A percentile compares a stretch with the other conserved stretches of the same genome.
These are phyloP conservation scores for Meteorus sp. DNA, from an alignment of 1,140 invertebrate species.

Conservation along the genomic window DNA sequence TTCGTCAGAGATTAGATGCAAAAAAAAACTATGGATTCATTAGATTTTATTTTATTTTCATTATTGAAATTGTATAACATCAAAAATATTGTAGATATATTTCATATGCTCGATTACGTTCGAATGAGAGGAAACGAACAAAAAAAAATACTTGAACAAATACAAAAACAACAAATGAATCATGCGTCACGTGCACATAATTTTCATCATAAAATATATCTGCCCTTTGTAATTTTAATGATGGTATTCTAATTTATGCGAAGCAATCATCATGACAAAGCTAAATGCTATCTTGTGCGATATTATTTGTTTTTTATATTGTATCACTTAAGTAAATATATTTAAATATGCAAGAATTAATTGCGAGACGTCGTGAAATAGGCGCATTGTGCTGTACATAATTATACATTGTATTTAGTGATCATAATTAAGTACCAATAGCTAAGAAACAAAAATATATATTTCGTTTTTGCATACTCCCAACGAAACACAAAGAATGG, in stretches of 20 bases:
- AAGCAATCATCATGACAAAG: slow-evolving; percentile 25
- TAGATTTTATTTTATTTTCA: too few species aligned
- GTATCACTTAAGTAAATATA: slow-evolving; percentile 13
- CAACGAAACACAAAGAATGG: too few species aligned
- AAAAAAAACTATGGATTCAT: background rate
- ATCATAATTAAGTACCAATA: background rate
- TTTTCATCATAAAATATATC: slow-evolving; percentile 15
- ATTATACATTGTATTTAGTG: slow-evolving; percentile 1
- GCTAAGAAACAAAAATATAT: background rate
- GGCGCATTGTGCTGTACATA: background rate
- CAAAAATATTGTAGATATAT: too few species aligned
- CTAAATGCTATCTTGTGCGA: slow-evolving; percentile 12
- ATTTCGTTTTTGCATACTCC: background rate
- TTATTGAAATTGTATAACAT: too few species aligned
- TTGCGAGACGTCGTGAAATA: background rate
- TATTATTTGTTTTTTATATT: slow-evolving; percentile 18
- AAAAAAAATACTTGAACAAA: background rate
- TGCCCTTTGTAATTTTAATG: slow-evolving; percentile 13
- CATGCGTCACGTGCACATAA: slow-evolving; percentile 23
- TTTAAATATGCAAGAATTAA: background rate
- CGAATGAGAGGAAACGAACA: too few species aligned
- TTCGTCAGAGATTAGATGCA: background rate
- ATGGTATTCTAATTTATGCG: slow-evolving; percentile 6
- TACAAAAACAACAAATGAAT: slow-evolving; percentile 5
- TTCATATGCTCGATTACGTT: too few species aligned